phyloP scores from a whole-genome alignment of 2,113 vertebrate species.

The Empidonax traillii region DNA sequence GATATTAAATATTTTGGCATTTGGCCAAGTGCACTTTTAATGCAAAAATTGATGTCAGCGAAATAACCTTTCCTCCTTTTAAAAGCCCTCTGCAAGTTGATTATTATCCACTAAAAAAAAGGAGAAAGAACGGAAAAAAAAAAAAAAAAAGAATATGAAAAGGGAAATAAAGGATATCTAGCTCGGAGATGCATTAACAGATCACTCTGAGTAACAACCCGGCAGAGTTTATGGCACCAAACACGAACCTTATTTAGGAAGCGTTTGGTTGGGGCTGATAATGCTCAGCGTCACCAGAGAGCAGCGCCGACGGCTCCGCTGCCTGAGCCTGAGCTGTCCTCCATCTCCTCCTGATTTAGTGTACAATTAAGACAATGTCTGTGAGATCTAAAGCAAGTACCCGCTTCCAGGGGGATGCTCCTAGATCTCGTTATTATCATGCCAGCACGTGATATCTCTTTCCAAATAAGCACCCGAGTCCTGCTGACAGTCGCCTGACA shows the following conservation, averaged over 20 bases:
- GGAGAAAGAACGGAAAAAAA: background rate
- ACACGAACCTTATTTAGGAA: constrained; percentile 15
- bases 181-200: constrained; percentile 33
- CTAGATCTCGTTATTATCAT: constrained; percentile 19
- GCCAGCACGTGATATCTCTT: background rate
- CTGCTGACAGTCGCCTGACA: background rate
- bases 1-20: constrained; percentile 49
- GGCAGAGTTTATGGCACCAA: constrained; percentile 2
- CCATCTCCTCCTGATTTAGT: constrained; percentile 8
- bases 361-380: constrained; percentile 50
- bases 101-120: background rate
- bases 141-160: background rate
- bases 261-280: constrained; percentile 14
- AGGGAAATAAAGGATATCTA: background rate
- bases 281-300: background rate
- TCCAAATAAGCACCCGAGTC: background rate
- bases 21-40: constrained; percentile 46
- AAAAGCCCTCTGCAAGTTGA: constrained; percentile 20
- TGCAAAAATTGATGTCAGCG: constrained; percentile 43
- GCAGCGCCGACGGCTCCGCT: background rate
- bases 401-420: background rate
- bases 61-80: constrained; percentile 62
- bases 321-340: background rate
- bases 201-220: constrained; percentile 11
- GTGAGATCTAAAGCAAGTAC: constrained; percentile 39